Percentiles rank a stretch among this genome's conserved stretches.
Evolutionary conservation across 2,113 vertebrate genomes (phyloP).

Genomic region (Gracilinanus agilis): DNA sequence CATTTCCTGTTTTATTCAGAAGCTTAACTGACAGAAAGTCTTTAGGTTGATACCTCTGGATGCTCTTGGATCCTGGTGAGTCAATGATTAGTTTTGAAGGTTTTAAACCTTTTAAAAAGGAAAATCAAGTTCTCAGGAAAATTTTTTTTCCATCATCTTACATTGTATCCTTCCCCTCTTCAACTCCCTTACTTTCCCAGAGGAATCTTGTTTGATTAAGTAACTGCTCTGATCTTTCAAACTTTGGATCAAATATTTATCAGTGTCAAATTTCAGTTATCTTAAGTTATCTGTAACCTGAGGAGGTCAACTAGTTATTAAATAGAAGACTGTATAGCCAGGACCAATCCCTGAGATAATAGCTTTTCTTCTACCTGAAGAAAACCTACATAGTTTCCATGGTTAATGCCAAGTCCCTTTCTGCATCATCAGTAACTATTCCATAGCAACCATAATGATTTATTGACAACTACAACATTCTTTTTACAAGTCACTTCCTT

Average conservation of each 20-base stretch:
- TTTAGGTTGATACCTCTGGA: not conserved
- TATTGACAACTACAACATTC: not conserved
- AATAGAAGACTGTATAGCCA: not conserved
- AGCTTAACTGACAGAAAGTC: not conserved
- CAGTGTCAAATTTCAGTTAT: not conserved
- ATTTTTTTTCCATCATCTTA: not conserved
- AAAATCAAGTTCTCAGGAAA: not conserved
- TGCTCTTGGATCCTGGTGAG: not conserved
- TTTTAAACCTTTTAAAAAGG: not conserved
- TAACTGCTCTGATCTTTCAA: not conserved
- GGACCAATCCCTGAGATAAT: not conserved
- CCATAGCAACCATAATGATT: not conserved
- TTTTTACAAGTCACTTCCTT: constrained; percentile 31
- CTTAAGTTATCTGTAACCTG: not conserved
- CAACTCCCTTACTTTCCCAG: not conserved
- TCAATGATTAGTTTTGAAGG: not conserved
- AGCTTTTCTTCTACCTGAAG: not conserved
- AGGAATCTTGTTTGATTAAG: not conserved
- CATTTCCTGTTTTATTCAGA: constrained; percentile 49
- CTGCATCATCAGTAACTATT: not conserved
- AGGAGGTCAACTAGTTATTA: not conserved
- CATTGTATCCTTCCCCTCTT: not conserved
- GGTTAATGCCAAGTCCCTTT: not conserved
- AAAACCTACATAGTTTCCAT: not conserved
- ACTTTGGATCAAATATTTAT: not conserved